These are phyloP conservation scores for Genyomyrus donnyi DNA, from an alignment of 2,113 vertebrate species.

Conservation along the genomic window DNA sequence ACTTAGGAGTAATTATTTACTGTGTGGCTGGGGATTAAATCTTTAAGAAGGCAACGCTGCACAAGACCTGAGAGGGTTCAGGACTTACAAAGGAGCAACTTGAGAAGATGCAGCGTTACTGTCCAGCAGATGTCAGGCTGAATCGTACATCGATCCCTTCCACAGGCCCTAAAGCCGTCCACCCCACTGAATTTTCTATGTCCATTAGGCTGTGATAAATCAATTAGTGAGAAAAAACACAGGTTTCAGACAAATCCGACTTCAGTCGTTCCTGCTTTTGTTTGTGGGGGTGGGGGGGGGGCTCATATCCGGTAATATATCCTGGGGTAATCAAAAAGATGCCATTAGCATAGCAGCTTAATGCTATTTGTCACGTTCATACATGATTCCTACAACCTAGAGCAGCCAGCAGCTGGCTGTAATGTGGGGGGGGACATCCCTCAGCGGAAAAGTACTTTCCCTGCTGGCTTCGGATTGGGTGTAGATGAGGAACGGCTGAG, in stretches of 20 bases:
- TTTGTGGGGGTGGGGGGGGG: background rate
- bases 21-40: slow-evolving; percentile 22
- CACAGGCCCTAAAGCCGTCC: slow-evolving; percentile 34
- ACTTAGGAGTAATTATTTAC: slow-evolving; percentile 13
- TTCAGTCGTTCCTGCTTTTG: background rate
- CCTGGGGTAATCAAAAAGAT: background rate
- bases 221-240: slow-evolving; percentile 11
- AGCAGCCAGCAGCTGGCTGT: background rate
- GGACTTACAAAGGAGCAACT: slow-evolving; percentile 12
- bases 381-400: background rate
- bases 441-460: background rate
- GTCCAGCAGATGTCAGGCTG: slow-evolving; percentile 22
- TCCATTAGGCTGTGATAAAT: slow-evolving; percentile 41
- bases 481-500: background rate
- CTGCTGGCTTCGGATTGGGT: background rate
- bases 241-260: background rate
- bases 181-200: slow-evolving; percentile 41
- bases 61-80: background rate
- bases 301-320: background rate
- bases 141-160: slow-evolving; percentile 42
- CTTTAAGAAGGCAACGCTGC: background rate
- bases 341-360: background rate
- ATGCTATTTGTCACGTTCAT: background rate
- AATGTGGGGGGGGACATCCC: background rate
- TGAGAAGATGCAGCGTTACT: slow-evolving; percentile 16